Conservation (phyloP, 2,888 invertebrate genomes). For the Amphipyra berbera region DNA sequence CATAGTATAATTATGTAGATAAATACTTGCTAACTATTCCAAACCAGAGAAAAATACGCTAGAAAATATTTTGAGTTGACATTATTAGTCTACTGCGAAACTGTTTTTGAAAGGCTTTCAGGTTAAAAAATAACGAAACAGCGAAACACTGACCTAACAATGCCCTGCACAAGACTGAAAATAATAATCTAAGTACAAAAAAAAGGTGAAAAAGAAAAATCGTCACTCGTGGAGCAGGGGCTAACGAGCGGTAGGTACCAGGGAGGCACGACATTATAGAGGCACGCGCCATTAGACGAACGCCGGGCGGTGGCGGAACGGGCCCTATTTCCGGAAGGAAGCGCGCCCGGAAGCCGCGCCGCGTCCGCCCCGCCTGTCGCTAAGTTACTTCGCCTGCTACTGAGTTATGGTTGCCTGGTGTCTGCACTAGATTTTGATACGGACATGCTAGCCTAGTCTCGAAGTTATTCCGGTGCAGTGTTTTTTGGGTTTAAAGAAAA, state of each 20-base stretch:
- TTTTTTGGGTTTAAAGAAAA: slow-evolving; percentile 3
- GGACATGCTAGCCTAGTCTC: slow-evolving; percentile 57
- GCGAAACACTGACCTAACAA: slow-evolving; percentile 44
- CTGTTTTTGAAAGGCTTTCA: slow-evolving; percentile 30
- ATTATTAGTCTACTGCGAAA: slow-evolving; percentile 19
- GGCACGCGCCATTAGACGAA: slow-evolving; percentile 79
- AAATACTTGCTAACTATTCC: no score
- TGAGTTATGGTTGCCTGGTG: slow-evolving; percentile 76
- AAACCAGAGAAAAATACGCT: not conserved
- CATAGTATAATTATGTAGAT: no score
- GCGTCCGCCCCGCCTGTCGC: slow-evolving; percentile 77
- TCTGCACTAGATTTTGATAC: slow-evolving; percentile 63
- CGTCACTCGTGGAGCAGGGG: slow-evolving; percentile 65
- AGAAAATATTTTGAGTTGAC: not conserved
- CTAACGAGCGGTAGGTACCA: slow-evolving; percentile 79
- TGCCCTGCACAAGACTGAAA: slow-evolving; percentile 44
- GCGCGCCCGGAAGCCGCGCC: slow-evolving; percentile 83
- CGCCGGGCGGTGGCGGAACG: slow-evolving; percentile 77
- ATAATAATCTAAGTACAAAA: slow-evolving; percentile 45
- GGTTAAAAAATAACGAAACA: slow-evolving; percentile 41
- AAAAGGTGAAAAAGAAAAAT: slow-evolving; percentile 52
- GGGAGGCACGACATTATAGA: slow-evolving; percentile 83
- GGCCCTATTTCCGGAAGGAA: slow-evolving; percentile 89
- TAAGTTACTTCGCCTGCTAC: slow-evolving; percentile 69
- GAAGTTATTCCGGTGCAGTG: slow-evolving; percentile 33